These are phyloP conservation scores for Todiramphus saurophagus DNA, from an alignment of 2,113 vertebrate species.

Conservation along the genomic window DNA sequence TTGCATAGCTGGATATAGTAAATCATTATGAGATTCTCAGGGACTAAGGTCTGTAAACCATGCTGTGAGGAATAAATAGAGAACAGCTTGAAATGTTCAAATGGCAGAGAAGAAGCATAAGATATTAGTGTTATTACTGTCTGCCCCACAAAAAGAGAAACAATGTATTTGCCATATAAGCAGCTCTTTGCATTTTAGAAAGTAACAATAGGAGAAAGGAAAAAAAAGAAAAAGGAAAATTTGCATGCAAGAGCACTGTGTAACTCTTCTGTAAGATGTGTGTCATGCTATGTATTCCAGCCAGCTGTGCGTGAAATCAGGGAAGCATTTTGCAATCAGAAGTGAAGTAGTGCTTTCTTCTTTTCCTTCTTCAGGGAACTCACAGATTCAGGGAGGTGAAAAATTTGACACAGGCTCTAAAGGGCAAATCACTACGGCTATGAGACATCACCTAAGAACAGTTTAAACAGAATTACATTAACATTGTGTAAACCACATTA, in stretches of 20 bases:
- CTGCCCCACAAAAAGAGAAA: not conserved
- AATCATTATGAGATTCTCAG: not conserved
- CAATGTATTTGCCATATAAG: not conserved
- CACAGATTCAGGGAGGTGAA: not conserved
- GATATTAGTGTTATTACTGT: not conserved
- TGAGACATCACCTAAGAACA: not conserved
- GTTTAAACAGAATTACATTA: not conserved
- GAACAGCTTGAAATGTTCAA: not conserved
- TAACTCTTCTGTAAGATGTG: not conserved
- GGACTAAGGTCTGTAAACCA: not conserved
- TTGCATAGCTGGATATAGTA: not conserved
- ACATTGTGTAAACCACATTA: not conserved
- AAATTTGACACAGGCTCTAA: not conserved
- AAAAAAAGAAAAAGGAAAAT: not conserved
- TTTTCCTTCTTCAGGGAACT: not conserved
- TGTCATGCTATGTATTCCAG: accelerated
- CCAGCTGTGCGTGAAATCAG: not conserved
- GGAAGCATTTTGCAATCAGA: not conserved
- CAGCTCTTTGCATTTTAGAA: not conserved
- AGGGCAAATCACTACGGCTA: not conserved
- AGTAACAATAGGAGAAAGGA: not conserved
- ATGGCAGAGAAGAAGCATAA: not conserved
- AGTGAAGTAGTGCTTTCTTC: not conserved
- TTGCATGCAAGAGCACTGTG: not conserved
- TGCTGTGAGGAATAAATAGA: not conserved